Base-by-base conservation (phyloP, 2,797 vertebrate species). In the Champsocephalus esox region DNA sequence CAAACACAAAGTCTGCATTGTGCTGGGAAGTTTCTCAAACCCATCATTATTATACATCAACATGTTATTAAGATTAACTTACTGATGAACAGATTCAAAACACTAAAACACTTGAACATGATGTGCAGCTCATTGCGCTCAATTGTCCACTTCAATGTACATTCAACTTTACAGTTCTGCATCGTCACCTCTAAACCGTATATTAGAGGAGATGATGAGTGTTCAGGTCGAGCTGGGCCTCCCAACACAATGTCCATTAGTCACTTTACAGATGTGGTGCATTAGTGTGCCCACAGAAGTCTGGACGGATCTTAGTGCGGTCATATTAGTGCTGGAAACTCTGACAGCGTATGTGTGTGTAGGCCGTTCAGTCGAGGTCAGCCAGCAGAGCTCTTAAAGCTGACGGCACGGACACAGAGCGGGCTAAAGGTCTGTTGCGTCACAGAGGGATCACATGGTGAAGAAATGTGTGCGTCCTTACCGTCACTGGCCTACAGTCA, bases 21-120 rank as follows among this genome's bases (percentile, higher is more conserved):
- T 38, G 66, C 21, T 21, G 45, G 24, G 49, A 43, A 57, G 34
- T n/a, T 19, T 56, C 49, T 73, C 32, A 44, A 45, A 17, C 62
- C 32, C 34, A 62, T 24, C 13, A 9, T 9, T 38, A 19, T 41
- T 43, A 28, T 16, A 19, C 12, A 16, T 45, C 10, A 24, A 28
- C 14, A 60, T 28, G 11, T 44, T 3, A n/a, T 68, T 58, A 50
- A 17, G 8, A 50, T 41, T 10, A 3, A 64, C 48, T 14, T 6
- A 63, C 46, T 12, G 3, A 55, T 12, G 1, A 7, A 12, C 41
- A 24, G 13, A 41, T 32, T 51, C 12, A 61, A 16, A 7, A 24
- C 6, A 38, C 34, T 38, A 6, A 38, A 14, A 9, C 0, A 9
- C 9, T 19, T 16, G 0, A 24, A 24, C n/a, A 24, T 17, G 1